These are phyloP conservation scores for Oophaga pumilio DNA, from an alignment of 2,113 vertebrate species.

Conservation along the genomic window DNA sequence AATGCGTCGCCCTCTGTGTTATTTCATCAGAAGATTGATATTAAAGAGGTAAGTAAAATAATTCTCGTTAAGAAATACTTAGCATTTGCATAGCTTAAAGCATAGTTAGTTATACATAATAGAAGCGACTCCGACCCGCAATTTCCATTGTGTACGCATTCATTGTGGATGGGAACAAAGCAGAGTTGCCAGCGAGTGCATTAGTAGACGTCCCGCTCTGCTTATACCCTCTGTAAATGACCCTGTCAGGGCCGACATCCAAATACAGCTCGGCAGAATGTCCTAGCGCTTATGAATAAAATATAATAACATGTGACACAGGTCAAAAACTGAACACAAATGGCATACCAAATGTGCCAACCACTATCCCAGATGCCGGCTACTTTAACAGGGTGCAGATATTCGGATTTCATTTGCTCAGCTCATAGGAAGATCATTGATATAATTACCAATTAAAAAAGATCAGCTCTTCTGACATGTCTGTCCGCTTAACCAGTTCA, in stretches of 20 bases:
- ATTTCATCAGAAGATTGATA: background rate
- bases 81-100: background rate
- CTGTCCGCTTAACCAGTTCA: background rate
- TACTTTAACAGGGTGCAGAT: background rate
- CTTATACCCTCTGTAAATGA: constrained; percentile 21
- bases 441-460: background rate
- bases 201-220: constrained; percentile 17
- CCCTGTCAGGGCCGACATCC: constrained; percentile 3
- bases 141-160: background rate
- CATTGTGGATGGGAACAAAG: constrained; percentile 4
- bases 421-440: background rate
- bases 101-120: background rate
- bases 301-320: constrained; percentile 24
- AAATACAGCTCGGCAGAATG: constrained; percentile 27
- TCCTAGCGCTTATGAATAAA: constrained; percentile 25
- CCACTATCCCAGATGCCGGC: background rate
- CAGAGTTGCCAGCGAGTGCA: constrained; percentile 21
- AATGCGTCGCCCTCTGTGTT: background rate
- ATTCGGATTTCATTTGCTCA: background rate
- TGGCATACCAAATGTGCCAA: constrained; percentile 21
- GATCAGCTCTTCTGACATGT: background rate
- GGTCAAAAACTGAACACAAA: constrained; percentile 13
- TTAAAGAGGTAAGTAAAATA: background rate
- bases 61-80: background rate
- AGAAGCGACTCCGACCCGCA: background rate